phyloP scores from a whole-genome alignment of 2,888 invertebrate genomes.

The Cerastoderma edule region DNA sequence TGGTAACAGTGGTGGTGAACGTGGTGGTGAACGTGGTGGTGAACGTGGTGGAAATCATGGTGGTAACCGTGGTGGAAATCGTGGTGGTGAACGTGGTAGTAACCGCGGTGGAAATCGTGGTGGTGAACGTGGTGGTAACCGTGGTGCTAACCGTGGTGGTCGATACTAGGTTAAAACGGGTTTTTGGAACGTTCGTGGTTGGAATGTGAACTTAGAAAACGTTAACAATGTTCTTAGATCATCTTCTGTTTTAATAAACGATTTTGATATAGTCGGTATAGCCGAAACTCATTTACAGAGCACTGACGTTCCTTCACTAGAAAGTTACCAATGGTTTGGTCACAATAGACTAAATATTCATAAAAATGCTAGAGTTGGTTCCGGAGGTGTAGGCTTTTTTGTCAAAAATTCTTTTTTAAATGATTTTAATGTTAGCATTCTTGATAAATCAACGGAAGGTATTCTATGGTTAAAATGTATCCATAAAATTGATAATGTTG shows the following conservation, averaged over 20 bases:
- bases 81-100: neutral
- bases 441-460: neutral
- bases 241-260: conserved; percentile 1
- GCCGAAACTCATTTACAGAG: conserved; percentile 34
- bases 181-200: conserved; percentile 22
- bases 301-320: conserved; percentile 13
- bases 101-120: neutral
- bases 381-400: conserved; percentile 17
- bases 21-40: neutral
- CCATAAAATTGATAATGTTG: neutral
- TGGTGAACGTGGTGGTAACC: neutral
- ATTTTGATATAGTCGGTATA: conserved; percentile 35
- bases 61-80: neutral
- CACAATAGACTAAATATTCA: neutral
- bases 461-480: neutral
- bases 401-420: neutral
- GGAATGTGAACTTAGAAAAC: neutral
- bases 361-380: neutral
- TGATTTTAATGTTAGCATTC: neutral
- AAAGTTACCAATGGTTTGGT: conserved; percentile 1
- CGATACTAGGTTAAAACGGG: neutral
- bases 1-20: neutral
- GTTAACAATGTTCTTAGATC: conserved; percentile 11
- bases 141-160: neutral
- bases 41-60: neutral